phyloP scores from a whole-genome alignment of 2,113 vertebrate genomes.

The Pangasianodon gigas region DNA sequence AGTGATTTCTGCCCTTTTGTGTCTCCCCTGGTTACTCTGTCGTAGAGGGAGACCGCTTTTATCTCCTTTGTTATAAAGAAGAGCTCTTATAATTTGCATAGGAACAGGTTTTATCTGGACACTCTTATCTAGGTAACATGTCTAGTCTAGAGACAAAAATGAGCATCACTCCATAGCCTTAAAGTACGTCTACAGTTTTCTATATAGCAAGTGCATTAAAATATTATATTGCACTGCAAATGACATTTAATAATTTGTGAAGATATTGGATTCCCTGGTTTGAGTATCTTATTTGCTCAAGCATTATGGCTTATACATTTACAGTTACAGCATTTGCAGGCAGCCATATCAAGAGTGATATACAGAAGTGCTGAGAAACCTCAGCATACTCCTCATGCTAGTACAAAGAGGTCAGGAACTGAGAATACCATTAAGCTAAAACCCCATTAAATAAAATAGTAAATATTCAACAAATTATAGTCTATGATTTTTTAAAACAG shows the following conservation, averaged over 20 bases:
- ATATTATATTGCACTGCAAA: constrained; percentile 18
- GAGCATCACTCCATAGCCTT: background rate
- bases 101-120: background rate
- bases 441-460: background rate
- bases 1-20: constrained; percentile 28
- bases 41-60: background rate
- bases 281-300: background rate
- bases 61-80: background rate
- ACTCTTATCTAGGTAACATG: background rate
- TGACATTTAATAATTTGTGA: constrained; percentile 5
- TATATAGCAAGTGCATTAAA: constrained; percentile 12
- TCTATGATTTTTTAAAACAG: background rate
- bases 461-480: constrained; percentile 3
- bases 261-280: background rate
- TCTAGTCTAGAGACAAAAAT: background rate
- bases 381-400: background rate
- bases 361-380: background rate
- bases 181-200: background rate
- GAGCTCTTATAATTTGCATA: background rate
- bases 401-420: background rate
- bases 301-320: background rate
- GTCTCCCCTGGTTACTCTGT: background rate
- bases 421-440: background rate
- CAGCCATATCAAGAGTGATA: background rate
- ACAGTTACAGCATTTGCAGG: background rate